These are phyloP conservation scores for Glaucidium brasilianum DNA, from an alignment of 2,113 vertebrate species.

Conservation along the genomic window DNA sequence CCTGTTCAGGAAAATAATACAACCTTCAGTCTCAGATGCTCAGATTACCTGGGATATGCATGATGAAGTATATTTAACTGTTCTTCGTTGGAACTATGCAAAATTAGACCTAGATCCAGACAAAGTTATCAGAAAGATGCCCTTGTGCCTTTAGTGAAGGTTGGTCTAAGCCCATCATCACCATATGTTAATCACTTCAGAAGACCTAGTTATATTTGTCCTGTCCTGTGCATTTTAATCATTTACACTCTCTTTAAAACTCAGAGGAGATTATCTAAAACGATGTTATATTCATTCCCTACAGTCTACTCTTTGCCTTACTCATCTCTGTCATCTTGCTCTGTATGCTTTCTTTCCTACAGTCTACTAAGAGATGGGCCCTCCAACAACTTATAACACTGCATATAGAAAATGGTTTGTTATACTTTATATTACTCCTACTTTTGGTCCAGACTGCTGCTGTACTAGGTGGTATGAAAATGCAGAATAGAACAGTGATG, in stretches of 20 bases:
- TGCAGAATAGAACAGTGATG: not conserved
- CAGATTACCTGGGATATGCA: not conserved
- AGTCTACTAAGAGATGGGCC: not conserved
- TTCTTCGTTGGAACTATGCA: not conserved
- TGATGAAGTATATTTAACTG: not conserved
- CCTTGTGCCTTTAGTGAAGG: not conserved
- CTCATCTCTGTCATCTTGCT: not conserved
- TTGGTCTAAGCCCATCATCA: not conserved
- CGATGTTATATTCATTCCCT: not conserved
- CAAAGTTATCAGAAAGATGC: not conserved
- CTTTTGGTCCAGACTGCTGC: not conserved
- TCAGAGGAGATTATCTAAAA: not conserved
- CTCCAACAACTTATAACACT: not conserved
- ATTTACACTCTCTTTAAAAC: not conserved
- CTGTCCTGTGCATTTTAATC: not conserved
- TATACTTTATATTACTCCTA: not conserved
- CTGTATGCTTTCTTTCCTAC: not conserved
- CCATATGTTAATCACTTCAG: not conserved
- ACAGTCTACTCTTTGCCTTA: not conserved
- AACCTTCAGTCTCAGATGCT: not conserved
- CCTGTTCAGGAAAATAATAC: not conserved
- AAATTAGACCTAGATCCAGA: not conserved
- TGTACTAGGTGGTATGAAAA: not conserved
- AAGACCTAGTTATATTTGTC: not conserved
- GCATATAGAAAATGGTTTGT: not conserved